Percentiles rank a stretch among this genome's conserved stretches.
Evolutionary conservation across 2,113 vertebrate genomes (phyloP).

Genomic region (Acrocephalus kingi): DNA sequence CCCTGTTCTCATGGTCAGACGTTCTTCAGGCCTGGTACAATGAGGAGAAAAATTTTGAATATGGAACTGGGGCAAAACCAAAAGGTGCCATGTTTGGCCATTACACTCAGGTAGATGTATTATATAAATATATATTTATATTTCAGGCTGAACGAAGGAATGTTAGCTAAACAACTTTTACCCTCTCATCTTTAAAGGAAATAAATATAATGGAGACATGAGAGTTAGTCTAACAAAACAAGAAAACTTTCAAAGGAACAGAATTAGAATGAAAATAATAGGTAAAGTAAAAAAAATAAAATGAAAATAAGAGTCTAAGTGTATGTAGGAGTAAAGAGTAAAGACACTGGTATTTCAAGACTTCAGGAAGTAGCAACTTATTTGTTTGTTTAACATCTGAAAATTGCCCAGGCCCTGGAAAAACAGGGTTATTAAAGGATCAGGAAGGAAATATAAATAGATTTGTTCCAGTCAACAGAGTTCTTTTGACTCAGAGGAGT

Average conservation of each 20-base stretch:
- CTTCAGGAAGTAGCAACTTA: not conserved
- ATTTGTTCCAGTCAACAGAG: not conserved
- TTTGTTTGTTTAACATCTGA: not conserved
- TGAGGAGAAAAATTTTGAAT: slow-evolving; percentile 46
- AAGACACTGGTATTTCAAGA: not conserved
- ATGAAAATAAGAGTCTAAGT: not conserved
- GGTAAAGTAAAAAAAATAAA: not conserved
- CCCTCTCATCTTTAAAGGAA: not conserved
- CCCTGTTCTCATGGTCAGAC: not conserved
- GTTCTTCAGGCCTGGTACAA: slow-evolving; percentile 41
- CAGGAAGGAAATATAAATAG: not conserved
- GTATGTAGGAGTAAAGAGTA: not conserved
- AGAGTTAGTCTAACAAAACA: not conserved
- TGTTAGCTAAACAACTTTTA: not conserved
- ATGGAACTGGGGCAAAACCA: not conserved
- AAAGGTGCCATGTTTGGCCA: not conserved
- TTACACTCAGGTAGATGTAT: slow-evolving; percentile 69
- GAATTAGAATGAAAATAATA: not conserved
- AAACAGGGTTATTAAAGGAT: not conserved
- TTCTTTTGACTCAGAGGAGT: not conserved
- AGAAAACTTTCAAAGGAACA: not conserved
- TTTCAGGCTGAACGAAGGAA: not conserved
- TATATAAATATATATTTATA: not conserved
- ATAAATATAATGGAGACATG: not conserved
- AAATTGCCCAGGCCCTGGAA: not conserved